Conservation (phyloP, 1,140 invertebrate species). For the Zaprionus camerounensis region DNA sequence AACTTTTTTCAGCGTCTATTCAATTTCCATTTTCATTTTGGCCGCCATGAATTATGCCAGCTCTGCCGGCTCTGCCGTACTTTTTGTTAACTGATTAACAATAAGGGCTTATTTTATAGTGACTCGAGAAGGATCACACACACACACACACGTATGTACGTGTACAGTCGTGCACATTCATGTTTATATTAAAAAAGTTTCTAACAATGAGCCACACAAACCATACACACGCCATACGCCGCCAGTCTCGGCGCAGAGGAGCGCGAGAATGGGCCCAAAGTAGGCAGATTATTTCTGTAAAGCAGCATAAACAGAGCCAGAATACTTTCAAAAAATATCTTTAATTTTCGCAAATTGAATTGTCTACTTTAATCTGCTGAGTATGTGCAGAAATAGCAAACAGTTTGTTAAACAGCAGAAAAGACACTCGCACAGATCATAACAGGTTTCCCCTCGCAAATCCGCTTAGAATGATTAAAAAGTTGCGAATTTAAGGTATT, state of each 20-base stretch:
- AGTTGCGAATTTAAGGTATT: constrained; percentile 80
- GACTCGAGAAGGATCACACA: constrained; percentile 13
- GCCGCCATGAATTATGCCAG: constrained; percentile 63
- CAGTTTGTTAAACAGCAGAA: constrained; percentile 1
- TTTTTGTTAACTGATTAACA: constrained; percentile 80
- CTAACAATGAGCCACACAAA: constrained; percentile 70
- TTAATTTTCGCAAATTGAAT: background rate
- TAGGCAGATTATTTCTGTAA: constrained; percentile 7
- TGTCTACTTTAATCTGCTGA: constrained; percentile 4
- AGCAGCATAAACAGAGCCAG: background rate
- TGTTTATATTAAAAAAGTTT: constrained; percentile 83
- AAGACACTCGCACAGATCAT: constrained; percentile 10
- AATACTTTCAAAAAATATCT: background rate
- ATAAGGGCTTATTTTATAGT: constrained; percentile 60
- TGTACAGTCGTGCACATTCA: constrained; percentile 51
- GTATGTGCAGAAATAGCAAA: background rate
- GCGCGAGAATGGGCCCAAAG: constrained; percentile 17
- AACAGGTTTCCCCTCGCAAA: constrained; percentile 64
- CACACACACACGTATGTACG: background rate
- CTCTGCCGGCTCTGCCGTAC: constrained; percentile 50
- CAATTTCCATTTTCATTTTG: constrained; percentile 61
- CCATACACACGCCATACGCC: constrained; percentile 54
- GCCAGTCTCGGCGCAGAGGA: background rate
- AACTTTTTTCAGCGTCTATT: constrained; percentile 67
- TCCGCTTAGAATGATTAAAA: constrained; percentile 83